Evolutionary conservation across 2,888 invertebrate species (phyloP), one percentile per base, ranked within the genome.

Genomic region (Orthosia cruda): DNA sequence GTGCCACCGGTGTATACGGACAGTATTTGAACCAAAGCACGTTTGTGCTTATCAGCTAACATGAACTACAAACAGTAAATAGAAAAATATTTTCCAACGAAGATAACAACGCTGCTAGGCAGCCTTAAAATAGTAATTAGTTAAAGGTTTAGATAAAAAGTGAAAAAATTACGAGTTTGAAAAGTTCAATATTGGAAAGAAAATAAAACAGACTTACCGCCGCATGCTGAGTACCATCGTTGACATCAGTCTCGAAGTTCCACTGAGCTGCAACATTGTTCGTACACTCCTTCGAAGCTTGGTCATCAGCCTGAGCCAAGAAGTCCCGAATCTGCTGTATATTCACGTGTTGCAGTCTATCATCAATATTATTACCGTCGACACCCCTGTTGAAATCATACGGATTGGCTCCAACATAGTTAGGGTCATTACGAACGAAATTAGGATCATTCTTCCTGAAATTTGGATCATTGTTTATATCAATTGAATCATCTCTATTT

Each of bases 191-290:
- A 40, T 47, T 23, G 4, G 2, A 49, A 16, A 32, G 18, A 54
- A 59, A 77, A 23, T 15, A 20, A 68, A 69, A 70, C 49, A 77
- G 74, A 97, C 98, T 98, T 93, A 98, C 99, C 93, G 98, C 98
- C 89, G 98, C 98, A 86, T 98, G 96, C 94, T 99, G 98, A 1
- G 98, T 98, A 63, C 97, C 97, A 92, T 98, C 98, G 94, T 98
- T 98, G 55, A 98, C 98, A 90, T 98, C 98, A 7, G 98, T 98
- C 94, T 99, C 98, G 90, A 98, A 99, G 92, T 98, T 98, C 99
- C 99, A 99, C 91, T 99, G 99, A 1, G 98, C 98, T 0, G 97
- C 98, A n/a, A 99, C 98, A 92, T 98, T 98, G 67, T 98, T 98
- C 0, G 98, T 98, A 90, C 98, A 99, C 93, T 98, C 98, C 91